phyloP scores from a whole-genome alignment of 2,888 invertebrate species.

The Schrankia costaestrigalis region DNA sequence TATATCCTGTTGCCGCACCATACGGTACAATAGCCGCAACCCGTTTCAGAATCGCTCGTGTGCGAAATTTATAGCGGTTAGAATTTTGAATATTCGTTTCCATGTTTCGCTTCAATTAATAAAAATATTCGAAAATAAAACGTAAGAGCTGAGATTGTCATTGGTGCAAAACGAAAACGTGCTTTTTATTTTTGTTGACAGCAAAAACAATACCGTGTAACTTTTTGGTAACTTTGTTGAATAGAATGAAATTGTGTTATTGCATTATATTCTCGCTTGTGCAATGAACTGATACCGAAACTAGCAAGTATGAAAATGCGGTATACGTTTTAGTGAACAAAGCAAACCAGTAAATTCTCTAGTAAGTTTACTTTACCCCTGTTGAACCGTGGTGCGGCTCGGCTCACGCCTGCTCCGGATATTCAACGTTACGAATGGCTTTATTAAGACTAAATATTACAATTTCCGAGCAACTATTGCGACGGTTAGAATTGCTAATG shows the following conservation, averaged over 20 bases:
- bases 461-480: conserved; percentile 70
- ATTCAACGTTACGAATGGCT: conserved; percentile 72
- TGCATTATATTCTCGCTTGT: conserved; percentile 12
- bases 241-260: too few relatives aligned
- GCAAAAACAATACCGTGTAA: not conserved
- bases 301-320: too few relatives aligned
- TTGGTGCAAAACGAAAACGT: conserved; percentile 2
- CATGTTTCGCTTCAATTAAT: conserved; percentile 33
- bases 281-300: conserved; percentile 19
- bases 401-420: conserved; percentile 64
- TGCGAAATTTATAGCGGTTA: conserved; percentile 55
- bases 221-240: too few relatives aligned
- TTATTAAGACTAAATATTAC: conserved; percentile 78
- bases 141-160: conserved; percentile 5
- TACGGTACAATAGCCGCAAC: conserved; percentile 55
- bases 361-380: conserved; percentile 46
- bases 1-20: conserved; percentile 53
- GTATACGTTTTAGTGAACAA: conserved; percentile 20
- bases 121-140: conserved; percentile 13
- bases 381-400: conserved; percentile 39
- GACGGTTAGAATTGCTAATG: conserved; percentile 73
- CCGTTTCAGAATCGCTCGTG: conserved; percentile 50
- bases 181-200: conserved; percentile 2
- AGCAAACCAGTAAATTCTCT: conserved; percentile 56
- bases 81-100: conserved; percentile 43